These are phyloP conservation scores for Cheilosia soror DNA, from an alignment of 2,888 invertebrate genomes.

Conservation along the genomic window DNA sequence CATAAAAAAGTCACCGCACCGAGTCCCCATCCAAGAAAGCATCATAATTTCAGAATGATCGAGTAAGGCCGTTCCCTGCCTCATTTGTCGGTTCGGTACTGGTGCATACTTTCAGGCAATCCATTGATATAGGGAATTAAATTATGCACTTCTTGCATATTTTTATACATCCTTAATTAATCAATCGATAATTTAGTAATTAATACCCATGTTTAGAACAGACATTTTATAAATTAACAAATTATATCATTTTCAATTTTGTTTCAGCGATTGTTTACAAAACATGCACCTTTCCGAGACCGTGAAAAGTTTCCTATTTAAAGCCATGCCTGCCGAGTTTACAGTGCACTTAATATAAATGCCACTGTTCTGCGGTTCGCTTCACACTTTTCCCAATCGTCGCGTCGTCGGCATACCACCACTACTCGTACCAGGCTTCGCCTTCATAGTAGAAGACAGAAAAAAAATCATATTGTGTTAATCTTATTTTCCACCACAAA, in stretches of 20 bases:
- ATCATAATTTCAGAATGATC: too few species aligned
- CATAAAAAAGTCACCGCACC: too few species aligned
- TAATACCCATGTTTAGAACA: too few species aligned
- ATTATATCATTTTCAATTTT: too few species aligned
- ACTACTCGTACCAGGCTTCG: constrained; percentile 4
- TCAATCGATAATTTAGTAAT: too few species aligned
- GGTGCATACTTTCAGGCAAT: too few species aligned
- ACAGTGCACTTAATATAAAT: constrained; percentile 53
- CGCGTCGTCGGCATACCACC: constrained; percentile 30
- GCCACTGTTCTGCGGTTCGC: constrained; percentile 57
- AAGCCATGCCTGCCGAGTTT: not conserved
- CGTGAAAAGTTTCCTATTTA: constrained; percentile 3
- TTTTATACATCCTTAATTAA: not conserved
- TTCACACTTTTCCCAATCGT: constrained; percentile 55
- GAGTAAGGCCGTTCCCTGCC: too few species aligned
- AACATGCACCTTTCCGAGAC: not conserved
- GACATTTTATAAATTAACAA: too few species aligned
- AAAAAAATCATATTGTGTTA: not conserved
- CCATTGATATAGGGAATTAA: too few species aligned
- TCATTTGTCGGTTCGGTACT: too few species aligned
- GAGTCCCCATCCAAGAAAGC: too few species aligned
- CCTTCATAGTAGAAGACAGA: constrained; percentile 15
- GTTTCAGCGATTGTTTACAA: not conserved
- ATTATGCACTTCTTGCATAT: not conserved
- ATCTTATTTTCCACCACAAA: constrained; percentile 9